Conservation (phyloP, 2,113 vertebrate genomes). For the Murina feae region DNA sequence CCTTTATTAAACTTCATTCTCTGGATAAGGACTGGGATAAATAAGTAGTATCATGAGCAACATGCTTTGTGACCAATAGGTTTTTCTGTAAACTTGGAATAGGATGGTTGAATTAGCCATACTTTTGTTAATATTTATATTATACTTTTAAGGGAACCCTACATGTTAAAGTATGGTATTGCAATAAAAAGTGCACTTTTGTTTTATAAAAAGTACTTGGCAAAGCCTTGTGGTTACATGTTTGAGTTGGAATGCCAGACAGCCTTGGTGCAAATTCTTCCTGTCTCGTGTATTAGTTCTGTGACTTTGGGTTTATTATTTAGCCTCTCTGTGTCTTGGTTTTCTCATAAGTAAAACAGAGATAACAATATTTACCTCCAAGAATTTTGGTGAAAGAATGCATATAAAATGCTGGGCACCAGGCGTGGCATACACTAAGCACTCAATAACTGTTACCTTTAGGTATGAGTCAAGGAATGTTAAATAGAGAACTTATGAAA, state of each 20-base stretch:
- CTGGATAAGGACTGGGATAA: background rate
- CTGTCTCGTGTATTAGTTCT: background rate
- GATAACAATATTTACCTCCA: background rate
- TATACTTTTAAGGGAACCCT: background rate
- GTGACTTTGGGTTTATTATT: background rate
- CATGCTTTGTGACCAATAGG: background rate
- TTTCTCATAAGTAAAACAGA: background rate
- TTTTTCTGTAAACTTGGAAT: background rate
- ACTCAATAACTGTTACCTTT: background rate
- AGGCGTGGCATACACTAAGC: background rate
- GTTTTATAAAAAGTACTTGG: background rate
- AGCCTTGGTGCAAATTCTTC: background rate
- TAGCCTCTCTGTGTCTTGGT: background rate
- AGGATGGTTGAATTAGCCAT: background rate
- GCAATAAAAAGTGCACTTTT: background rate
- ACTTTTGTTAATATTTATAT: background rate
- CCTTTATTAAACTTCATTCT: background rate
- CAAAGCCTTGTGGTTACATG: background rate
- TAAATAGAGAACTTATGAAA: background rate
- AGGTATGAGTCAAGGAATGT: background rate
- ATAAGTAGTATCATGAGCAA: background rate
- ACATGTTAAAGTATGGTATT: background rate
- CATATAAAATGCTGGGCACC: background rate
- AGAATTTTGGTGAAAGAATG: background rate
- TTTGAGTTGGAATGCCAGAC: background rate